A percentile compares a stretch with the other conserved stretches of the same genome.
phyloP scores from a whole-genome alignment of 2,888 invertebrate genomes.

The Gibbula magus region DNA sequence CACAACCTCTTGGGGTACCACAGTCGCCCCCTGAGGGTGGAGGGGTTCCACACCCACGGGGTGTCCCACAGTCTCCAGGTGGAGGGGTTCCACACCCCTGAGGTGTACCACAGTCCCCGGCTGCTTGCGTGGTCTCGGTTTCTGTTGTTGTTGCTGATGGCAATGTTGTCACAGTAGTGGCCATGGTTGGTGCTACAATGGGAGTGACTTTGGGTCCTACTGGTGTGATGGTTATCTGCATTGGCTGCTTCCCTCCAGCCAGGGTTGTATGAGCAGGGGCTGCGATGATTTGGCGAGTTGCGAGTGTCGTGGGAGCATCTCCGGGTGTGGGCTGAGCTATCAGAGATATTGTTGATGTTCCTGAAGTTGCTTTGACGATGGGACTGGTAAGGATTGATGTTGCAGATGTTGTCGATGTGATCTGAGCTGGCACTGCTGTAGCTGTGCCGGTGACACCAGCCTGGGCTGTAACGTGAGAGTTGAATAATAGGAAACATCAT shows the following conservation, averaged over 20 bases:
- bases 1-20: slow-evolving; percentile 23
- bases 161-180: slow-evolving; percentile 40
- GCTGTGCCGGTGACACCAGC: slow-evolving; percentile 14
- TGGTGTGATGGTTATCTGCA: slow-evolving; percentile 66
- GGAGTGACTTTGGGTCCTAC: slow-evolving; percentile 77
- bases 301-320: slow-evolving; percentile 45
- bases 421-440: slow-evolving; percentile 26
- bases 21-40: slow-evolving; percentile 30
- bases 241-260: slow-evolving; percentile 53
- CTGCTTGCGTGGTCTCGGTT: not conserved
- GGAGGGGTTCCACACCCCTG: slow-evolving; percentile 32
- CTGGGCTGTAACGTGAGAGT: not conserved
- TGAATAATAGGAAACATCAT: not conserved
- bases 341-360: slow-evolving; percentile 57
- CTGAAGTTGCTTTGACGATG: slow-evolving; percentile 15
- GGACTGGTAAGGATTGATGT: slow-evolving; percentile 41
- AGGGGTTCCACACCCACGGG: slow-evolving; percentile 35
- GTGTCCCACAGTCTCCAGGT: slow-evolving; percentile 32
- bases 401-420: slow-evolving; percentile 54
- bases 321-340: slow-evolving; percentile 58
- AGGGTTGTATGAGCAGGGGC: slow-evolving; percentile 38
- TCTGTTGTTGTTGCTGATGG: slow-evolving; percentile 31
- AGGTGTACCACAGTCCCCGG: slow-evolving; percentile 32
- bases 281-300: slow-evolving; percentile 53
- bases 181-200: slow-evolving; percentile 81